These are phyloP conservation scores for Australoheros facetus DNA, from an alignment of 2,797 vertebrate genomes.

Conservation along the genomic window DNA sequence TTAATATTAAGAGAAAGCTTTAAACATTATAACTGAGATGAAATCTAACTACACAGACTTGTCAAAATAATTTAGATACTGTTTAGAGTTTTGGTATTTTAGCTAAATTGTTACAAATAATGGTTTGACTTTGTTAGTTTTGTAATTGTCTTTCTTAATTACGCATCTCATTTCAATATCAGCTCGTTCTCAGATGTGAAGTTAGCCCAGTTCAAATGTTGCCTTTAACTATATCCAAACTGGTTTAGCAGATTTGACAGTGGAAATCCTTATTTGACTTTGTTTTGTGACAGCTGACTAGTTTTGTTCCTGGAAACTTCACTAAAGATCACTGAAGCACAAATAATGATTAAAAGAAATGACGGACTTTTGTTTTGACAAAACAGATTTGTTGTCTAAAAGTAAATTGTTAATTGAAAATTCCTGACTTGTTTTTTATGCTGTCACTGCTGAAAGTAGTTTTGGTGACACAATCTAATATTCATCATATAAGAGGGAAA, in stretches of 20 bases:
- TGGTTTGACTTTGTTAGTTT: slow-evolving; percentile 42
- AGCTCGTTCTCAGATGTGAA: slow-evolving; percentile 33
- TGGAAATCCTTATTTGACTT: slow-evolving; percentile 30
- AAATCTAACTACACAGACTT: slow-evolving; percentile 51
- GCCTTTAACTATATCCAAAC: slow-evolving; percentile 48
- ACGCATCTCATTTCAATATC: slow-evolving; percentile 43
- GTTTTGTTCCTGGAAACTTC: slow-evolving; percentile 33
- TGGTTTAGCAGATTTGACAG: slow-evolving; percentile 50
- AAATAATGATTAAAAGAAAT: slow-evolving; percentile 9
- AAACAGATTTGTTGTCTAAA: slow-evolving; percentile 22
- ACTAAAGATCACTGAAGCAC: slow-evolving; percentile 16
- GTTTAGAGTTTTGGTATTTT: slow-evolving; percentile 38
- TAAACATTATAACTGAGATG: slow-evolving; percentile 35
- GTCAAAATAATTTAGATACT: slow-evolving; percentile 43
- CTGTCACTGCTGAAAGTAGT: neutral
- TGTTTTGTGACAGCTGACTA: slow-evolving; percentile 39
- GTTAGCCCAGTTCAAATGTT: slow-evolving; percentile 60
- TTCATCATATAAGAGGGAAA: neutral
- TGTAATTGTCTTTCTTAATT: slow-evolving; percentile 61
- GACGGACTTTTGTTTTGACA: slow-evolving; percentile 1
- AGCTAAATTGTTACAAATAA: slow-evolving; percentile 42
- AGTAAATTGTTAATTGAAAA: neutral
- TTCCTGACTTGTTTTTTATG: neutral
- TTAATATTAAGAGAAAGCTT: slow-evolving; percentile 42
- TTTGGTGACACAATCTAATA: slow-evolving; percentile 18